Percentiles rank a stretch among this genome's conserved stretches.
phyloP scores from a whole-genome alignment of 2,113 vertebrate species.

The Antigone vipio region DNA sequence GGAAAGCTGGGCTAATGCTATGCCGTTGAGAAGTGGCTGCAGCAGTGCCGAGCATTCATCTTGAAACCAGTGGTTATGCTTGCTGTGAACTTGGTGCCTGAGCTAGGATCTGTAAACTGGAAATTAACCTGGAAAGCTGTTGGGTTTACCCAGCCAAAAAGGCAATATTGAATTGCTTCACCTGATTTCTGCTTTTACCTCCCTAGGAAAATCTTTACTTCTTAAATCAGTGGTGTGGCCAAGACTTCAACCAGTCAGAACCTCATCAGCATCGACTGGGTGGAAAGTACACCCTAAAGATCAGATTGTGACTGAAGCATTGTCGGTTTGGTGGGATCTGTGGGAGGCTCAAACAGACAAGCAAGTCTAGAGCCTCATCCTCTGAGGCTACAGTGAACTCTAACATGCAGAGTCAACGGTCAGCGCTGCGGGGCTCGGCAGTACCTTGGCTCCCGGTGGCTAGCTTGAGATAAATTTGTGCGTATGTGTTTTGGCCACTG shows the following conservation, averaged over 20 bases:
- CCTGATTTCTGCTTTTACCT: neutral
- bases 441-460: neutral
- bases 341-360: neutral
- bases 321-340: neutral
- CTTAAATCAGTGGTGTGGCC: neutral
- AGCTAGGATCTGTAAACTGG: neutral
- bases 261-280: neutral
- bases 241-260: neutral
- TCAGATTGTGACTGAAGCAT: neutral
- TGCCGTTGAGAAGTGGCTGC: neutral
- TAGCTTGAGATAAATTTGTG: neutral
- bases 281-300: neutral
- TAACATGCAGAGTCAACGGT: neutral
- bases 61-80: neutral
- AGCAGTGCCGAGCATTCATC: neutral
- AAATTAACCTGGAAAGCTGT: neutral
- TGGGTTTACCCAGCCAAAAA: neutral
- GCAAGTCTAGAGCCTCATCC: neutral
- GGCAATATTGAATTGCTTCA: neutral
- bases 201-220: neutral
- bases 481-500: neutral
- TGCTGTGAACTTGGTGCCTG: neutral
- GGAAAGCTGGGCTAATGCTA: neutral
- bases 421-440: fast-evolving
- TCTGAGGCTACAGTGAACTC: neutral